Evolutionary conservation across 1,140 invertebrate species (phyloP).

Genomic region (Drosophila pallidifrons): DNA sequence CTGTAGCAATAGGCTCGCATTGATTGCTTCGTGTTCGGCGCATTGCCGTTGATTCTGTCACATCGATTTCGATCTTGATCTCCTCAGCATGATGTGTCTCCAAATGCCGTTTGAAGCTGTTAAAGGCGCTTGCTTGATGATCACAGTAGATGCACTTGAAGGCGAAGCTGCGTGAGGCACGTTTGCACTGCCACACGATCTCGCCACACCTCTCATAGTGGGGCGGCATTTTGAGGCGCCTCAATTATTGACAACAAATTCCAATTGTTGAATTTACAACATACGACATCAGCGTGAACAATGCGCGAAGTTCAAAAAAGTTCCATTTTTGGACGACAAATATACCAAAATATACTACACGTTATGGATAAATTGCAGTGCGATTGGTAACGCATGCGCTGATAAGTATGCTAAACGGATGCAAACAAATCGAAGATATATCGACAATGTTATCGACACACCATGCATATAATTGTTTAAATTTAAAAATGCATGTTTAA

Average conservation of each 20-base stretch:
- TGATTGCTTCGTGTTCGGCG: neutral
- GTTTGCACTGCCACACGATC: slow-evolving; percentile 38
- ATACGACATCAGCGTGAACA: neutral
- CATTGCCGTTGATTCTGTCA: neutral
- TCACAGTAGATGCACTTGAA: slow-evolving; percentile 49
- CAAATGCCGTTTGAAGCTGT: slow-evolving; percentile 42
- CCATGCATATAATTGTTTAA: neutral
- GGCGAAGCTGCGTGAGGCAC: slow-evolving; percentile 19
- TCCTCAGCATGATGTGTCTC: slow-evolving; percentile 23
- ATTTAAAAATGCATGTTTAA: neutral
- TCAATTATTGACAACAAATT: neutral
- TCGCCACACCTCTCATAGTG: slow-evolving; percentile 45
- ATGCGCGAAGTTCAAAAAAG: too few species aligned
- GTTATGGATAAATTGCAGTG: neutral
- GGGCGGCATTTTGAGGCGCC: slow-evolving; percentile 29
- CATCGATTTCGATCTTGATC: slow-evolving; percentile 17
- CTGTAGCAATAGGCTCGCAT: neutral
- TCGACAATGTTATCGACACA: neutral
- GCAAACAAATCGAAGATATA: neutral
- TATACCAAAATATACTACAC: neutral
- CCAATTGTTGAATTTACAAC: neutral
- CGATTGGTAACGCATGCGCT: neutral
- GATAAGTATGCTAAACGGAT: neutral
- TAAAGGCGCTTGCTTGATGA: slow-evolving; percentile 29
- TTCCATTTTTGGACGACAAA: too few species aligned